Base-by-base conservation (phyloP, 2,888 invertebrate genomes). In the Ochropleura leucogaster region DNA sequence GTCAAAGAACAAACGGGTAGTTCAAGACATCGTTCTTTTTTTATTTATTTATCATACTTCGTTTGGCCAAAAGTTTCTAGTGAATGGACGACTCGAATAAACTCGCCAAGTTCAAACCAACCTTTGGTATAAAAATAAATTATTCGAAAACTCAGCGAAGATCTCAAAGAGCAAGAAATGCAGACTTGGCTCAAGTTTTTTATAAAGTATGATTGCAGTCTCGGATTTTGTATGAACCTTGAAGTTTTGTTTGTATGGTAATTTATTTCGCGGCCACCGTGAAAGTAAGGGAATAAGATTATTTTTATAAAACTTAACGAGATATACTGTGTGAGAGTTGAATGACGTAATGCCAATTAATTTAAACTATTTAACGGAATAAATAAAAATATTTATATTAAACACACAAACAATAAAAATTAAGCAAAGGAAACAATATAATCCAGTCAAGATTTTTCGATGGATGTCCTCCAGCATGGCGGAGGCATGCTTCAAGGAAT, bases 91-190 rank as follows among this genome's bases (percentile, higher is more conserved):
- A 90, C 90, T 90, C 87, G 86, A 81, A 84, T 91, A 90, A 85
- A 91, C 89, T 80, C 60, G 55, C 72, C 71, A 82, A 85, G 82
- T 82, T 77, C 69, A 81, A 77, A 73, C 86, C 87, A 87, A 60
- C 62, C 53, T 83, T 60, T 85, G 88, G 88, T 86, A 89, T 88
- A 91, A 90, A 91, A 93, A 91, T 91, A 90, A 92, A 91, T 91
- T 92, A 91, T 92, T 88, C 87, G 84, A 80, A 77, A 90, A 89
- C 80, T 90, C 90, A 62, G 74, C 65, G 70, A 90, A 70, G 65
- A 55, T 69, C 66, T 72, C 70, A 71, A 68, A 80, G 74, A 69
- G 40, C 78, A 74, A 71, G 69, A 74, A 78, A 83, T 72, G 68
- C 75, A 57, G 74, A 59, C 65, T 84, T 64, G 68, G 84, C n/a